These are phyloP conservation scores for Venturia canescens DNA, from an alignment of 1,140 invertebrate genomes.

Conservation along the genomic window DNA sequence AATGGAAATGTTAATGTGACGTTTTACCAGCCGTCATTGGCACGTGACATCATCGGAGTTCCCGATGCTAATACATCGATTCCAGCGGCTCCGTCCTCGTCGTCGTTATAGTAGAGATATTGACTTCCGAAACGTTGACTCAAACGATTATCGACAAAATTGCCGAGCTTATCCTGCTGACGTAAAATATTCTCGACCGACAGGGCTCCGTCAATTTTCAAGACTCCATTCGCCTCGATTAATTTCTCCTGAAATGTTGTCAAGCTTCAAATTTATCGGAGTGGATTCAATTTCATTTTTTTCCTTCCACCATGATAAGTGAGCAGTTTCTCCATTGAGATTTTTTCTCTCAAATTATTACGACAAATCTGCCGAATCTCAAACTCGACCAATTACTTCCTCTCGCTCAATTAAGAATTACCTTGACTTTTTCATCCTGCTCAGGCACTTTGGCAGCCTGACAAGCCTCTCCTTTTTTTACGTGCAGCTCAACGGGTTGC, in stretches of 20 bases:
- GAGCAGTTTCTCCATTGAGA: too few species aligned
- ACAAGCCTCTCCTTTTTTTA: slow-evolving; percentile 65
- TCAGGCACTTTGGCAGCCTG: neutral
- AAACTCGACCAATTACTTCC: too few species aligned
- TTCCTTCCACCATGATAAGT: too few species aligned
- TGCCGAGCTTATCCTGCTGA: slow-evolving; percentile 32
- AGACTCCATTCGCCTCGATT: slow-evolving; percentile 6
- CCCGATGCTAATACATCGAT: slow-evolving; percentile 82
- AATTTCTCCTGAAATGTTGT: slow-evolving; percentile 33
- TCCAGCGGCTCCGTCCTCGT: slow-evolving; percentile 77
- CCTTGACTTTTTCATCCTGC: neutral
- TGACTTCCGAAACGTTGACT: slow-evolving; percentile 76
- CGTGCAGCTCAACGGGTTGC: slow-evolving; percentile 82
- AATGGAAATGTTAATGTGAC: slow-evolving; percentile 6
- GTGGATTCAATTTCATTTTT: neutral
- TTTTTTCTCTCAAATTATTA: too few species aligned
- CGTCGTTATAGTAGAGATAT: slow-evolving; percentile 82
- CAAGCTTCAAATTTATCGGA: too few species aligned
- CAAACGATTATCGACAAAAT: slow-evolving; percentile 34
- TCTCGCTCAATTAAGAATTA: neutral
- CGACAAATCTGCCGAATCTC: too few species aligned
- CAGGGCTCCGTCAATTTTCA: slow-evolving; percentile 28
- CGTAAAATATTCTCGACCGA: slow-evolving; percentile 42
- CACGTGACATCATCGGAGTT: slow-evolving; percentile 81
- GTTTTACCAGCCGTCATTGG: slow-evolving; percentile 82